Evolutionary conservation across 2,113 vertebrate species (phyloP).

Genomic region (Ranitomeya imitator): DNA sequence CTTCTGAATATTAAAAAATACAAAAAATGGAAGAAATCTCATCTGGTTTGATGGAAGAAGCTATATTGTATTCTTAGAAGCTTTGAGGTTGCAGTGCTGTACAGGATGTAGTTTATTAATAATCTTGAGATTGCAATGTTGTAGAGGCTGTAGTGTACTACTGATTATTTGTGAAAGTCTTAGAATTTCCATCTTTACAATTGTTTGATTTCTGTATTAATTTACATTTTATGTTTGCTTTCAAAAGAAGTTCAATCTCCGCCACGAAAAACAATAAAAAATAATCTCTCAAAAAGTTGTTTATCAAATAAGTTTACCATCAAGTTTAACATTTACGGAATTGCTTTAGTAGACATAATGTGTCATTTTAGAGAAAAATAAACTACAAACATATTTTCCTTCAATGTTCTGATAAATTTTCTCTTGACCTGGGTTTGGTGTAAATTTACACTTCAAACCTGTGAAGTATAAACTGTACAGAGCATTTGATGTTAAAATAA

Average conservation of each 20-base stretch:
- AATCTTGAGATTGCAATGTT: neutral
- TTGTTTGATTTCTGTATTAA: neutral
- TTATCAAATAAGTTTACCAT: neutral
- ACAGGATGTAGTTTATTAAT: neutral
- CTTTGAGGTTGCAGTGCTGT: neutral
- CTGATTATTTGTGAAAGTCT: too few species aligned
- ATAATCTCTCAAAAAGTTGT: neutral
- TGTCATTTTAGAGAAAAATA: conserved; percentile 7
- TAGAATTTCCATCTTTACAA: too few species aligned
- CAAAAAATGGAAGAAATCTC: too few species aligned
- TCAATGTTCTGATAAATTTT: conserved; percentile 61
- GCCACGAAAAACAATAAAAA: neutral
- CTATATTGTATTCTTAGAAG: too few species aligned
- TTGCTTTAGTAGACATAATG: conserved; percentile 8
- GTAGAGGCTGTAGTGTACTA: too few species aligned
- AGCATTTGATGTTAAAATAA: conserved; percentile 84
- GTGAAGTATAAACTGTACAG: conserved; percentile 68
- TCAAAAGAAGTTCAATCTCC: neutral
- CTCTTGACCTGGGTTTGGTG: conserved; percentile 75
- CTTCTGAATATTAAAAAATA: too few species aligned
- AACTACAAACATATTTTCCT: conserved; percentile 50
- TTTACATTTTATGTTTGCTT: neutral
- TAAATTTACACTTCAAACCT: conserved; percentile 80
- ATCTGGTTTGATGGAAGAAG: too few species aligned
- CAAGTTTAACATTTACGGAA: neutral